Evolutionary conservation across 1,140 invertebrate genomes (phyloP).

Genomic region (Chymomyza costata): DNA sequence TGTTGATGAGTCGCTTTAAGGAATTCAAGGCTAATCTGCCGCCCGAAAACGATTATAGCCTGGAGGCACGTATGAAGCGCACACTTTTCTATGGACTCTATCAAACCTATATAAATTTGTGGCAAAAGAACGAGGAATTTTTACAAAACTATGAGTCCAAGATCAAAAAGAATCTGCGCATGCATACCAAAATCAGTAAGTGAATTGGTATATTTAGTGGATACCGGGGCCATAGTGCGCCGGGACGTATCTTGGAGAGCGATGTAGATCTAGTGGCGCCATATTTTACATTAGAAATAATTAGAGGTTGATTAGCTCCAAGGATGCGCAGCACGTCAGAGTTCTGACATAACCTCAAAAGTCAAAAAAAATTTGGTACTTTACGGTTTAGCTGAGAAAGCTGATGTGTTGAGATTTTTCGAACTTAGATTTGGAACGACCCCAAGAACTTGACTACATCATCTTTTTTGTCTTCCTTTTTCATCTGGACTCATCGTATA

Average conservation of each 20-base stretch:
- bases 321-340: too few relatives aligned
- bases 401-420: too few relatives aligned
- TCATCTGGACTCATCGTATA: neutral
- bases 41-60: conserved; percentile 58
- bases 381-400: neutral
- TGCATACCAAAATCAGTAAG: conserved; percentile 72
- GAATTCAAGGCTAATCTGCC: conserved; percentile 69
- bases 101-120: conserved; percentile 67
- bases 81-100: conserved; percentile 69
- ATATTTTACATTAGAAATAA: too few relatives aligned
- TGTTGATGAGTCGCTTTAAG: conserved; percentile 58
- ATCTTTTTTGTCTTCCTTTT: conserved; percentile 5
- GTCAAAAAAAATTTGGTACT: neutral
- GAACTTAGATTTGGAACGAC: too few relatives aligned
- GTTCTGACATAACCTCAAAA: too few relatives aligned
- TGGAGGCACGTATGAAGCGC: conserved; percentile 70
- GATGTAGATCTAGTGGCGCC: too few relatives aligned
- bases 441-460: too few relatives aligned
- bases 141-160: conserved; percentile 62
- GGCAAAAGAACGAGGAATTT: conserved; percentile 70
- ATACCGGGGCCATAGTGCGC: too few relatives aligned
- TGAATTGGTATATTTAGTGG: too few relatives aligned
- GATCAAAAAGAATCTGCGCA: conserved; percentile 63
- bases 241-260: too few relatives aligned
- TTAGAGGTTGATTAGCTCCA: too few relatives aligned